A percentile compares a stretch with the other conserved stretches of the same genome.
Conservation (phyloP, 2,113 vertebrate species). For the Sylvia atricapilla region DNA sequence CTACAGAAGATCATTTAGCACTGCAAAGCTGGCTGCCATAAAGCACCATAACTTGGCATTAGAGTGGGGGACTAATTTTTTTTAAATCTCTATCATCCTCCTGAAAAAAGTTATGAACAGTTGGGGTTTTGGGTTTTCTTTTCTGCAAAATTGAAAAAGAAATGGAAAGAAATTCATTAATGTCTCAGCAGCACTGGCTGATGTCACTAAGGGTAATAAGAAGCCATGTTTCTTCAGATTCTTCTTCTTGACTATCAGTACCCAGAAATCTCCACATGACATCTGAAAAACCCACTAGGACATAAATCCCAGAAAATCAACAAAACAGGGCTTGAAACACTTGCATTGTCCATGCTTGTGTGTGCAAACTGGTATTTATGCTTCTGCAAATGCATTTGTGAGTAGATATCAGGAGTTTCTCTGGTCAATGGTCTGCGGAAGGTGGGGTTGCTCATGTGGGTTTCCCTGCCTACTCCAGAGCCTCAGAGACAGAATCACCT, state of each 20-base stretch:
- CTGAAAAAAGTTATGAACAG: neutral
- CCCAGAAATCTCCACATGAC: neutral
- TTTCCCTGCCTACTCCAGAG: neutral
- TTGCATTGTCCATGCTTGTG: neutral
- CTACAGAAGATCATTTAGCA: conserved; percentile 36
- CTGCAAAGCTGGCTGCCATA: neutral
- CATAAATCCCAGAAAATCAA: neutral
- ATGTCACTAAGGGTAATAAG: neutral
- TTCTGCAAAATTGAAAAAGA: neutral
- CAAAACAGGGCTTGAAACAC: neutral
- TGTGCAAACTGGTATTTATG: neutral
- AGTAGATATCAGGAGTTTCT: neutral
- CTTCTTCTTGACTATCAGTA: neutral
- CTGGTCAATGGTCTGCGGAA: neutral
- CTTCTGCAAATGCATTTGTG: neutral
- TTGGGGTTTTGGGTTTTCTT: fast-evolving
- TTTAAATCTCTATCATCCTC: neutral
- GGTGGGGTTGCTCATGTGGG: neutral
- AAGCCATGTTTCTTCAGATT: neutral
- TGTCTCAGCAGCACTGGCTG: neutral
- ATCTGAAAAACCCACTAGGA: neutral
- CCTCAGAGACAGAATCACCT: neutral
- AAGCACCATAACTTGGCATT: neutral
- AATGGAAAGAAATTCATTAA: neutral
- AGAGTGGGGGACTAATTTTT: neutral